Conservation (phyloP, 2,113 vertebrate species). For the Pyxicephalus adspersus region DNA sequence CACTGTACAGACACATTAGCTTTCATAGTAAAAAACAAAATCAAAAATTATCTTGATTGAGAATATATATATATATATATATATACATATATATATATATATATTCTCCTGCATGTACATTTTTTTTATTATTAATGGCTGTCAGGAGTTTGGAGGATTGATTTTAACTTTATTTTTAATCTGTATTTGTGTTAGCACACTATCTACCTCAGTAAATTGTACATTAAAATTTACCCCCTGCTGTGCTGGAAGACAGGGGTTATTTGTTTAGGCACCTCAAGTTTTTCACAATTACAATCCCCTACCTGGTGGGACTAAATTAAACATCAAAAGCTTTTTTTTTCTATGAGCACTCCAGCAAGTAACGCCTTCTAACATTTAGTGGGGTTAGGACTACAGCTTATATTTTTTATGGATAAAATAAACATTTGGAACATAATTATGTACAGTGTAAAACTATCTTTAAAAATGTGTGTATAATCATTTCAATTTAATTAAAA, state of each 20-base stretch:
- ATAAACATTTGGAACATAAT: neutral
- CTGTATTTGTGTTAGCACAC: slow-evolving; percentile 52
- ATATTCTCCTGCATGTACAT: slow-evolving; percentile 46
- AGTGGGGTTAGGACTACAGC: neutral
- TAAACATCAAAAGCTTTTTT: slow-evolving; percentile 1
- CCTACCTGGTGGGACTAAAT: neutral
- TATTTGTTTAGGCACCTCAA: slow-evolving; percentile 19
- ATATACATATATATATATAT: slow-evolving; percentile 42
- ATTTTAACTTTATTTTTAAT: slow-evolving; percentile 54
- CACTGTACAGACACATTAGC: slow-evolving; percentile 70
- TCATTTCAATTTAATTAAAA: neutral
- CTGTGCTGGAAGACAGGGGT: slow-evolving; percentile 38
- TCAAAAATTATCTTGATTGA: slow-evolving; percentile 49
- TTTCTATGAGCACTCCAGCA: slow-evolving; percentile 38
- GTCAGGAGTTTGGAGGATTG: slow-evolving; percentile 2
- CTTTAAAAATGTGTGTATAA: neutral
- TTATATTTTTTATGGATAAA: slow-evolving; percentile 15
- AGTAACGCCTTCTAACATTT: slow-evolving; percentile 1
- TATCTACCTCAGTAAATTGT: slow-evolving; percentile 55
- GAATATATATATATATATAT: slow-evolving; percentile 13
- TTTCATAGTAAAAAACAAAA: slow-evolving; percentile 32
- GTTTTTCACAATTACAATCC: slow-evolving; percentile 17
- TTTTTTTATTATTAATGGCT: slow-evolving; percentile 38
- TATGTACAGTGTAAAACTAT: neutral
- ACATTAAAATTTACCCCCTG: slow-evolving; percentile 32